A percentile compares a stretch with the other conserved stretches of the same genome.
Evolutionary conservation across 2,113 vertebrate species (phyloP).

Genomic region (Euleptes europaea): DNA sequence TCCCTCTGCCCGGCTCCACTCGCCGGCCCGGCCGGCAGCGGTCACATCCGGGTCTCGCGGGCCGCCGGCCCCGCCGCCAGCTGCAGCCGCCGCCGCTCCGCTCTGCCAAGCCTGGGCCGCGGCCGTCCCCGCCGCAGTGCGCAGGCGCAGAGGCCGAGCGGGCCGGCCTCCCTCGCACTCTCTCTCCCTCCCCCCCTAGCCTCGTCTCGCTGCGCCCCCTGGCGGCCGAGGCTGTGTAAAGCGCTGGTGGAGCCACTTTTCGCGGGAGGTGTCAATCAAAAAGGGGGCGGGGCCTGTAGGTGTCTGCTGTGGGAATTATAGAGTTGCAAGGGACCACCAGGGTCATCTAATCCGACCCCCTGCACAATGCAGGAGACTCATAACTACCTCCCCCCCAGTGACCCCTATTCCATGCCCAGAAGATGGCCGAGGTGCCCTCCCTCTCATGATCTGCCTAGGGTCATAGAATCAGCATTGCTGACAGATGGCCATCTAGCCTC

Average conservation of each 20-base stretch:
- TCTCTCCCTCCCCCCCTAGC: neutral
- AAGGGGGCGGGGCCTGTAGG: neutral
- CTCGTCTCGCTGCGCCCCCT: neutral
- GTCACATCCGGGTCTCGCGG: constrained; percentile 16
- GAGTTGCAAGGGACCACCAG: too few species aligned
- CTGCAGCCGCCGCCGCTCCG: constrained; percentile 5
- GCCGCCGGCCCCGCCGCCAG: neutral
- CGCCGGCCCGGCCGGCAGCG: constrained; percentile 12
- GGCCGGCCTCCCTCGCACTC: too few species aligned
- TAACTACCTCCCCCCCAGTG: too few species aligned
- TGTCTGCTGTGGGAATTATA: too few species aligned
- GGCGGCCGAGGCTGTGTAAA: neutral
- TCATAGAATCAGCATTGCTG: too few species aligned
- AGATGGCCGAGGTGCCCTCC: too few species aligned
- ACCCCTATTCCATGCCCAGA: too few species aligned
- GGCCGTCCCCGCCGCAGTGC: neutral
- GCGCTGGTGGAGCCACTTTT: neutral
- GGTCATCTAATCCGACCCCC: too few species aligned
- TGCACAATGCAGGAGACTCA: too few species aligned
- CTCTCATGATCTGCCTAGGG: too few species aligned
- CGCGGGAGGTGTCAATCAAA: neutral
- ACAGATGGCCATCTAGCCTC: too few species aligned
- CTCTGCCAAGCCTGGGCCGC: constrained; percentile 29
- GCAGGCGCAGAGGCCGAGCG: neutral
- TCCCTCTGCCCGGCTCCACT: constrained; percentile 31